Base-by-base conservation (phyloP, 2,797 vertebrate genomes). In the Dallia pectoralis region DNA sequence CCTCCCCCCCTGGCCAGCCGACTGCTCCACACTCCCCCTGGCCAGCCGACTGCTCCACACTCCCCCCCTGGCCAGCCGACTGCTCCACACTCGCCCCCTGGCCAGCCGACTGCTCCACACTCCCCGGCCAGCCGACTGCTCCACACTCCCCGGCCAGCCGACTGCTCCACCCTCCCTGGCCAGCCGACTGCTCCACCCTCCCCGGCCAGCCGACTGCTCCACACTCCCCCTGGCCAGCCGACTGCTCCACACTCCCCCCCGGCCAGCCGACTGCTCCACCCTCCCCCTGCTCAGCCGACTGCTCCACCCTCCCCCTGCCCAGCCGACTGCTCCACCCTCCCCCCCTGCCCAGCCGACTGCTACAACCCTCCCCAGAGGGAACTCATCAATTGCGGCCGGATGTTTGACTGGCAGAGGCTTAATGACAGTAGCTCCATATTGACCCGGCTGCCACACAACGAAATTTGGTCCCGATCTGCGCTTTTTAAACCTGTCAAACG, bases 361-460 rank as follows among this genome's bases (percentile, higher is more conserved):
- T 72, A 74, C 76, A 19, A 79, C 81, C 81, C 87, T 84, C 86
- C 85, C 65, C 15, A 85, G 86, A 12, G 91, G 84, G 82, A 86
- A 89, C 87, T 92, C 91, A 91, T 93, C 92, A 92, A 91, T 93
- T 92, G 91, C 85, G 74, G 83, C 85, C 86, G 86, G 87, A 90
- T 92, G 89, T 91, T 91, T 93, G 92, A 93, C 87, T 92, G 91
- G 88, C 92, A 92, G 87, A 84, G 85, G 82, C 90, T 90, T 92
- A 92, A 92, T 91, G 90, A 92, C 91, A 90, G 86, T 83, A 88
- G 88, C 88, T 86, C 86, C 56, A 82, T 91, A 92, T 92, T 91
- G 92, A 93, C 91, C 88, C 69, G 70, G 78, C 87, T 90, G 88
- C 86, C 90, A 85, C 85, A 90, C 86, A 77, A 81, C 84, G 82